phyloP scores from a whole-genome alignment of 2,113 vertebrate genomes.

The Gasterosteus nipponicus region DNA sequence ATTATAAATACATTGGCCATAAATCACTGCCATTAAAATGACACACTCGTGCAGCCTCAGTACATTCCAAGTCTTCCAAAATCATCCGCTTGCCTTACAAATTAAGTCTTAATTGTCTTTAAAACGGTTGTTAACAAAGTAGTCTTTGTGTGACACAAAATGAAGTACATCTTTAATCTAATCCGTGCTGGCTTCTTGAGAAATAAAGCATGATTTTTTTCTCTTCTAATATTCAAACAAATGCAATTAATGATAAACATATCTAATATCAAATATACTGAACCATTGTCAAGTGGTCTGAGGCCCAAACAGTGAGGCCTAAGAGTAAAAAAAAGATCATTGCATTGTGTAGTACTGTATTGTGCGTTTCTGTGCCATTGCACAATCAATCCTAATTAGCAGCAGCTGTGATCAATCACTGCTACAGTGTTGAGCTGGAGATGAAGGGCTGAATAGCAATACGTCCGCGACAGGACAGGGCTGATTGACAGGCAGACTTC shows the following conservation, averaged over 20 bases:
- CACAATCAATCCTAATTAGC: conserved; percentile 63
- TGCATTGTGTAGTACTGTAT: neutral
- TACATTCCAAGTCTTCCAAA: neutral
- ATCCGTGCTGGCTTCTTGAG: neutral
- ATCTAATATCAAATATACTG: neutral
- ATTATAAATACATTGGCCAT: neutral
- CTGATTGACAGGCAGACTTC: conserved; percentile 68
- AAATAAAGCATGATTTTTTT: neutral
- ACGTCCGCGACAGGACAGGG: conserved; percentile 42
- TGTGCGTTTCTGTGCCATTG: neutral
- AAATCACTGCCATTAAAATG: neutral
- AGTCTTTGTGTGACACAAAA: neutral
- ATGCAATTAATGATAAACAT: neutral
- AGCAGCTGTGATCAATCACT: conserved; percentile 49
- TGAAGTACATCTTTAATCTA: neutral
- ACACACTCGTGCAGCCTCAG: neutral
- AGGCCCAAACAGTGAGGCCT: neutral
- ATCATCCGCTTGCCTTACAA: neutral
- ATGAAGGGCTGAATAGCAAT: conserved; percentile 61
- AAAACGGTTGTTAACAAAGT: neutral
- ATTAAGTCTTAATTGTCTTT: neutral
- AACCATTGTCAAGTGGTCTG: neutral
- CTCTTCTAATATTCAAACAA: neutral
- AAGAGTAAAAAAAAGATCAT: neutral
- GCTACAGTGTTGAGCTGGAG: conserved; percentile 32